Evolutionary conservation across 2,888 invertebrate genomes (phyloP).

Genomic region (Teleiodes luculella): DNA sequence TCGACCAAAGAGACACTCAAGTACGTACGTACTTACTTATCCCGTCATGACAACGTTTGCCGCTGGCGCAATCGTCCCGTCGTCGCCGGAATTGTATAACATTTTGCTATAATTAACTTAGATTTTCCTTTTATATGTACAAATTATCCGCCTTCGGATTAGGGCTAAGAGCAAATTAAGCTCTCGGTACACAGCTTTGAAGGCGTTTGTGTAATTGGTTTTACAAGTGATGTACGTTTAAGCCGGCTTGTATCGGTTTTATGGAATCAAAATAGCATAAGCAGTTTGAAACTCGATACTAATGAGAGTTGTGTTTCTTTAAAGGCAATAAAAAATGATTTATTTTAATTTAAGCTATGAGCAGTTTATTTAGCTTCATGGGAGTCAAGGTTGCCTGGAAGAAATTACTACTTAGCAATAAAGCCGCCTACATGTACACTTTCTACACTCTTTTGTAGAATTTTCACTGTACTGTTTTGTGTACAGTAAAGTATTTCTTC

Average conservation of each 20-base stretch:
- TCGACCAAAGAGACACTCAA: background rate
- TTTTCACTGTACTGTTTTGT: too few species aligned
- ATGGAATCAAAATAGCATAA: background rate
- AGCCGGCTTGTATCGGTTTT: background rate
- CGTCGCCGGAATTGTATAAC: constrained; percentile 35
- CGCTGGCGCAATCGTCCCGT: constrained; percentile 39
- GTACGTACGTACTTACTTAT: background rate
- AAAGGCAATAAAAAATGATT: too few species aligned
- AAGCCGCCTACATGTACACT: too few species aligned
- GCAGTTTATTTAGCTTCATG: too few species aligned
- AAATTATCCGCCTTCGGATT: constrained; percentile 4
- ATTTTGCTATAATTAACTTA: constrained; percentile 13
- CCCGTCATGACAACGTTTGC: constrained; percentile 17
- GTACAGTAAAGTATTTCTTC: too few species aligned
- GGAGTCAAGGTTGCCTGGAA: too few species aligned
- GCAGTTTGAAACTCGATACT: too few species aligned
- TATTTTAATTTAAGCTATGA: too few species aligned
- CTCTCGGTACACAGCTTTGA: constrained; percentile 7
- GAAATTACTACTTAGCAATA: too few species aligned
- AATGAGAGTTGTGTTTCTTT: too few species aligned
- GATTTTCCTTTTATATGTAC: constrained; percentile 6
- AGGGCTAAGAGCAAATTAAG: constrained; percentile 2
- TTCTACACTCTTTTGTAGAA: too few species aligned
- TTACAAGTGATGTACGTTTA: constrained; percentile 1
- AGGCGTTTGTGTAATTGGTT: constrained; percentile 1